Percentiles rank a stretch among this genome's conserved stretches.
These are phyloP conservation scores for Tanytarsus gracilentus DNA, from an alignment of 2,888 invertebrate genomes.

Conservation along the genomic window DNA sequence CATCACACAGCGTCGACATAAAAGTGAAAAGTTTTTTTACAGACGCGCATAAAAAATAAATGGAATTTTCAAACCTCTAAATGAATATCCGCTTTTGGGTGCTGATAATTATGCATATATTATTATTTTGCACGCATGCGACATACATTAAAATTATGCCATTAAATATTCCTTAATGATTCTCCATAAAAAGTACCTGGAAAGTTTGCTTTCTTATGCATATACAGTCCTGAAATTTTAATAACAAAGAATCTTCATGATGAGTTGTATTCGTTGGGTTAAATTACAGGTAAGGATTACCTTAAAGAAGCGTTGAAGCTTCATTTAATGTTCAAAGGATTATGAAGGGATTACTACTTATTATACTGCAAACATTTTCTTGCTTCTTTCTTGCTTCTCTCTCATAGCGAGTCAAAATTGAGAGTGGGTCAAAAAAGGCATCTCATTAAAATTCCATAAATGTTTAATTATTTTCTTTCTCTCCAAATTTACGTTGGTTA, in stretches of 20 bases:
- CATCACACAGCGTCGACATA: not conserved
- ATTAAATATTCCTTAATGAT: too few relatives aligned
- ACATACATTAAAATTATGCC: too few relatives aligned
- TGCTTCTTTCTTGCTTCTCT: not conserved
- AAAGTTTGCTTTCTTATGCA: too few relatives aligned
- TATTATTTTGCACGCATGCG: too few relatives aligned
- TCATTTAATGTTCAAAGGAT: conserved; percentile 11
- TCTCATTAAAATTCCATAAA: conserved; percentile 26
- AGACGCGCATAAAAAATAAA: too few relatives aligned
- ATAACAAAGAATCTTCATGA: not conserved
- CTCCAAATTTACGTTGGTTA: not conserved
- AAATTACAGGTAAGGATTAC: conserved; percentile 6
- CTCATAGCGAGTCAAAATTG: not conserved
- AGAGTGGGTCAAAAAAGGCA: not conserved
- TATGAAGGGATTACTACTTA: conserved; percentile 3
- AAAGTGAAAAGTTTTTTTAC: conserved; percentile 3
- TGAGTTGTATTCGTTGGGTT: not conserved
- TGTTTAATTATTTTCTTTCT: conserved; percentile 9
- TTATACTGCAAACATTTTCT: not conserved
- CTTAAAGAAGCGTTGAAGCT: not conserved
- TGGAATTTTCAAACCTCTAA: too few relatives aligned
- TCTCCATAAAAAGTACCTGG: too few relatives aligned
- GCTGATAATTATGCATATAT: too few relatives aligned
- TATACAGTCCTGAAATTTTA: too few relatives aligned
- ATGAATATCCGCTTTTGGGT: too few relatives aligned